These are phyloP conservation scores for Perca flavescens DNA, from an alignment of 2,113 vertebrate species.

Conservation along the genomic window DNA sequence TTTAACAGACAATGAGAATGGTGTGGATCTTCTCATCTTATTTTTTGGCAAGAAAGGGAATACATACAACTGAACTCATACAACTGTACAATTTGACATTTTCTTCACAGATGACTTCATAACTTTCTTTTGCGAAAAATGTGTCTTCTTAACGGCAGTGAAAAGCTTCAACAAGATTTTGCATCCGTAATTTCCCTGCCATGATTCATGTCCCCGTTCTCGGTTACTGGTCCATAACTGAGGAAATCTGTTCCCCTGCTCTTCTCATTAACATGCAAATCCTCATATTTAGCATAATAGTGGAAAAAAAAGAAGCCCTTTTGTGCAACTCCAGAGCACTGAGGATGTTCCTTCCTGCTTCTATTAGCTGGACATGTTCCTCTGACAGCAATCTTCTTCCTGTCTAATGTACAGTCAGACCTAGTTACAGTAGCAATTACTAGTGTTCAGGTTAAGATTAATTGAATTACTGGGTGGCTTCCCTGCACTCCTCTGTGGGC, in stretches of 20 bases:
- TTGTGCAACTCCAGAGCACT: slow-evolving; percentile 72
- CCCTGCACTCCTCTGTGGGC: slow-evolving; percentile 70
- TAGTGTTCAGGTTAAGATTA: slow-evolving; percentile 81
- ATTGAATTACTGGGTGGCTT: slow-evolving; percentile 82
- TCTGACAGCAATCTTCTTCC: slow-evolving; percentile 79
- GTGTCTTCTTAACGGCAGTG: neutral
- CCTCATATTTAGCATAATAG: slow-evolving; percentile 78
- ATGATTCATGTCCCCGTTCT: slow-evolving; percentile 82
- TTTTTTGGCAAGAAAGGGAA: neutral
- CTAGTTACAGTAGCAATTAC: slow-evolving; percentile 83
- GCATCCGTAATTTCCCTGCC: slow-evolving; percentile 23
- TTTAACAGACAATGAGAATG: neutral
- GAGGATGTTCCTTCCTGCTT: slow-evolving; percentile 79
- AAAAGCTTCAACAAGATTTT: slow-evolving; percentile 20
- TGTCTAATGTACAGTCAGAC: slow-evolving; percentile 76
- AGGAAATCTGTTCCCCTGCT: slow-evolving; percentile 85
- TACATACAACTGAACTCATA: neutral
- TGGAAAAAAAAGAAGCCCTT: slow-evolving; percentile 3
- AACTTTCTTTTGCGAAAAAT: neutral
- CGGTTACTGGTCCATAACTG: slow-evolving; percentile 76
- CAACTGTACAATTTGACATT: neutral
- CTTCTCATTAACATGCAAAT: slow-evolving; percentile 92
- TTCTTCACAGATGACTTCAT: slow-evolving; percentile 3
- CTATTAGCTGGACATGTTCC: slow-evolving; percentile 74
- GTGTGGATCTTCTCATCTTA: slow-evolving; percentile 11